Conservation (phyloP, 2,113 vertebrate genomes). For the Anoura caudifer region DNA sequence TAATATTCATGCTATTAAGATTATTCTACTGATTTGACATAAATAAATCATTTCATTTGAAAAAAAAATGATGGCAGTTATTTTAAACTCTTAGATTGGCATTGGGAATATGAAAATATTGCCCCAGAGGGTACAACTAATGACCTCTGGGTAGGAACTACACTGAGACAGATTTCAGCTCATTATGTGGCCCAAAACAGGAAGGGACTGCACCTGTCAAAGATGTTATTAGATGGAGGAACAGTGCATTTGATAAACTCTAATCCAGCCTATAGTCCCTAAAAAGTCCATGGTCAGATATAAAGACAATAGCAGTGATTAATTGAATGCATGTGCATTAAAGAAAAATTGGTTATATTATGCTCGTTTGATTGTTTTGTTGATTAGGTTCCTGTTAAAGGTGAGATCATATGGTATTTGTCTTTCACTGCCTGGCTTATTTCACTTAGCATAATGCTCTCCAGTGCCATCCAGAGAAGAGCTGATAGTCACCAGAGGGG, state of each 20-base stretch:
- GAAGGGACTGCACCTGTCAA: background rate
- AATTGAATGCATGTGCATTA: background rate
- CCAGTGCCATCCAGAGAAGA: no score
- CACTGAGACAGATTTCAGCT: background rate
- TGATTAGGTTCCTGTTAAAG: no score
- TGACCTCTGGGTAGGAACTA: background rate
- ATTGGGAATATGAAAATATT: background rate
- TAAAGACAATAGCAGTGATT: background rate
- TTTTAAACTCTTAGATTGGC: background rate
- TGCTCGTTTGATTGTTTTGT: no score
- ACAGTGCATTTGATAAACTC: background rate
- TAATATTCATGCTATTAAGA: background rate
- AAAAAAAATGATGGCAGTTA: background rate
- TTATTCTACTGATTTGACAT: background rate
- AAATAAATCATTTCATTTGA: conserved; percentile 16
- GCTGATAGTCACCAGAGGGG: no score
- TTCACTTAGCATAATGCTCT: no score
- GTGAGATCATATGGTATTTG: no score
- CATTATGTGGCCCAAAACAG: background rate
- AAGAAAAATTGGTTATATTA: background rate
- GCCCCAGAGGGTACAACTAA: background rate
- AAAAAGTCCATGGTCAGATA: background rate
- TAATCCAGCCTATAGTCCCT: background rate
- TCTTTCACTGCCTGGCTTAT: no score
- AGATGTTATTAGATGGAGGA: background rate